A percentile compares a stretch with the other conserved stretches of the same genome.
phyloP scores from a whole-genome alignment of 2,888 invertebrate species.

The Orthosia gothica region DNA sequence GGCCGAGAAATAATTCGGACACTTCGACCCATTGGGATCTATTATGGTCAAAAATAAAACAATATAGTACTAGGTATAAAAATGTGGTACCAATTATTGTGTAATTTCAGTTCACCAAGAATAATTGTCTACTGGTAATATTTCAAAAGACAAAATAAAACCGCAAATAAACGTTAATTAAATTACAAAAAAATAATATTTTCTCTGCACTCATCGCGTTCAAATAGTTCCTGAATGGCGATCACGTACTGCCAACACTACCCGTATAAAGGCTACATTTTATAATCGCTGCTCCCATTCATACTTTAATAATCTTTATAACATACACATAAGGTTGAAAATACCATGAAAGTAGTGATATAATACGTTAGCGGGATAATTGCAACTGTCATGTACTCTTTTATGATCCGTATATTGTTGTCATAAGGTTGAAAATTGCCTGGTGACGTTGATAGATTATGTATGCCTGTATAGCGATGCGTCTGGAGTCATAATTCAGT shows the following conservation, averaged over 20 bases:
- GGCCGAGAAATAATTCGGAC: too few species aligned
- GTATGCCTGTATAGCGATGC: conserved; percentile 29
- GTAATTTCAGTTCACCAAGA: background rate
- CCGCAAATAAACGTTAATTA: conserved; percentile 18
- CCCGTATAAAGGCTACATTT: conserved; percentile 54
- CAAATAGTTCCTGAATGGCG: conserved; percentile 45
- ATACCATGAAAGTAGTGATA: conserved; percentile 16
- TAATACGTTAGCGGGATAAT: conserved; percentile 50
- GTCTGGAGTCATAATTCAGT: conserved; percentile 40
- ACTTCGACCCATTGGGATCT: too few species aligned
- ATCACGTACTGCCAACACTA: conserved; percentile 50
- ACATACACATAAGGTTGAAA: conserved; percentile 21
- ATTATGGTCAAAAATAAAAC: too few species aligned
- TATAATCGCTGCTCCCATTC: conserved; percentile 51
- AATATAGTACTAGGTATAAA: background rate
- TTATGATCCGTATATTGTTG: conserved; percentile 17
- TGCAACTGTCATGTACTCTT: conserved; percentile 25
- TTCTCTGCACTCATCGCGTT: conserved; percentile 23
- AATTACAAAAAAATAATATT: conserved; percentile 10
- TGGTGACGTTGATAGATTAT: conserved; percentile 28
- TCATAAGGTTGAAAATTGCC: conserved; percentile 28
- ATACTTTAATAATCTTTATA: conserved; percentile 33
- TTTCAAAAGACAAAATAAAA: conserved; percentile 5
- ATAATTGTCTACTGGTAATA: background rate
- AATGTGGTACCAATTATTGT: background rate